Evolutionary conservation across 2,888 invertebrate genomes (phyloP).

Genomic region (Ennomos quercinarius): DNA sequence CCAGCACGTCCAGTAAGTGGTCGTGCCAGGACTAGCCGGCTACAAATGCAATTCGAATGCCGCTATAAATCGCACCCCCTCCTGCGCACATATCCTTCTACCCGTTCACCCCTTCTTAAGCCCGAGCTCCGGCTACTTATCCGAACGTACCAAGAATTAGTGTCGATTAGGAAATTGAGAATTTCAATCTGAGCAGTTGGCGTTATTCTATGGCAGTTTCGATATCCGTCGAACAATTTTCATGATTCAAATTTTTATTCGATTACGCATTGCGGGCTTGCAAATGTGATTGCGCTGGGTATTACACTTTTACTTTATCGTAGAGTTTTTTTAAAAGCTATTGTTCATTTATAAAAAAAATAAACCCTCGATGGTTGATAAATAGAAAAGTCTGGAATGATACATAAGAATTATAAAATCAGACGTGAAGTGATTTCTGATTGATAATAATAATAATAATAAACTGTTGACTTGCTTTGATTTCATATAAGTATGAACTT

Average conservation of each 20-base stretch:
- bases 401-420: no score
- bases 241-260: constrained; percentile 46
- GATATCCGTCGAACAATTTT: constrained; percentile 47
- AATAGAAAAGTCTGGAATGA: no score
- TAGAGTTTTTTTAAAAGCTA: not conserved
- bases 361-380: not conserved
- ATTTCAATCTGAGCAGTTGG: constrained; percentile 57
- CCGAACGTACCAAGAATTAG: constrained; percentile 70
- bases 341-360: not conserved
- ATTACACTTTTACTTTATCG: constrained; percentile 20
- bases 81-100: constrained; percentile 53
- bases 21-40: constrained; percentile 42
- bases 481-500: no score
- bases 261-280: constrained; percentile 33
- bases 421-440: no score
- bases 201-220: constrained; percentile 29
- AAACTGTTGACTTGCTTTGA: no score
- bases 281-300: constrained; percentile 21
- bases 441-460: no score
- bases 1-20: constrained; percentile 47
- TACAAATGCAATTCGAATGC: constrained; percentile 78
- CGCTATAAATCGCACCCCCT: constrained; percentile 68
- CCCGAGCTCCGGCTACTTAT: constrained; percentile 56
- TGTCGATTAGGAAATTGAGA: constrained; percentile 71
- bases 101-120: constrained; percentile 44